These are phyloP conservation scores for Phymastichus coffea DNA, from an alignment of 1,140 invertebrate genomes.

Conservation along the genomic window DNA sequence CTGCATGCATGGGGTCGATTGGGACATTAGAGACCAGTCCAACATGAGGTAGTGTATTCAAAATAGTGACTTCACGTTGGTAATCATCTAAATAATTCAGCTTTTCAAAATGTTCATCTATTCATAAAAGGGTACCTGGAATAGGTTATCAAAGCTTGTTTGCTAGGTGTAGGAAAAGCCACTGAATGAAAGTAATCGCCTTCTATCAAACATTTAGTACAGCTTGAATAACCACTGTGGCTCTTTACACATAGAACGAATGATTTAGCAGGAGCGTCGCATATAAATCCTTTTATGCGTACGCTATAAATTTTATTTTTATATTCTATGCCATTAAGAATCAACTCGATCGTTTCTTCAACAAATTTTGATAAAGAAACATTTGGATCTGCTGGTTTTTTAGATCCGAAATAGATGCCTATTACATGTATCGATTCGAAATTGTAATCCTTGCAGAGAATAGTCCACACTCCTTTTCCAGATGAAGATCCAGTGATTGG, in stretches of 20 bases:
- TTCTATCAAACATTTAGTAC: slow-evolving; percentile 28
- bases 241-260: slow-evolving; percentile 32
- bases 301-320: slow-evolving; percentile 17
- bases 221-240: slow-evolving; percentile 30
- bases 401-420: slow-evolving; percentile 21
- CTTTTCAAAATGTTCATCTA: slow-evolving; percentile 16
- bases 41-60: neutral
- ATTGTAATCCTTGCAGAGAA: neutral
- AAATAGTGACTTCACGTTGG: slow-evolving; percentile 20
- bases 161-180: slow-evolving; percentile 13
- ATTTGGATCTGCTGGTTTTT: slow-evolving; percentile 20
- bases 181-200: slow-evolving; percentile 2
- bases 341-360: slow-evolving; percentile 18
- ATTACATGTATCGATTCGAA: slow-evolving; percentile 1
- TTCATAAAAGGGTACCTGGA: neutral
- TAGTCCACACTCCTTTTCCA: neutral
- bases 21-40: neutral
- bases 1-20: neutral
- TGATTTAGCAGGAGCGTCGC: slow-evolving; percentile 34
- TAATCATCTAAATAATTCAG: slow-evolving; percentile 2
- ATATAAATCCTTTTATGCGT: slow-evolving; percentile 25
- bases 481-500: neutral
- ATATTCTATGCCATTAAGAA: slow-evolving; percentile 10
- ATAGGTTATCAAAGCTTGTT: neutral
- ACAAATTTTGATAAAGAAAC: slow-evolving; percentile 26